Evolutionary conservation across 2,888 invertebrate genomes (phyloP).

Genomic region (Drosophila affinis): DNA sequence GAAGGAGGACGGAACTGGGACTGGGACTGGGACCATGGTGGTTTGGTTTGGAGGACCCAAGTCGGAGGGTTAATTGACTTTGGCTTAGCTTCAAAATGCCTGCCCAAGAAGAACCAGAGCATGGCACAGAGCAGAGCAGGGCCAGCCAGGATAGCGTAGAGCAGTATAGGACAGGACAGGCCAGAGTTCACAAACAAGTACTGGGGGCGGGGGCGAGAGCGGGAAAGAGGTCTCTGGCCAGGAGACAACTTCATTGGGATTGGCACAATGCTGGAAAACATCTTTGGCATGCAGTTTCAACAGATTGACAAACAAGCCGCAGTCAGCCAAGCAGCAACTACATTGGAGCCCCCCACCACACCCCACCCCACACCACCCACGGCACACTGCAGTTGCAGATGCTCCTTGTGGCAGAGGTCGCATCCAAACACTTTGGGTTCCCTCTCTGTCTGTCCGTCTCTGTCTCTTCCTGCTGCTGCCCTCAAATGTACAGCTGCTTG

Average conservation of each 20-base stretch:
- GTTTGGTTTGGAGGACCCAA: not conserved
- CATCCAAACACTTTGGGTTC: not conserved
- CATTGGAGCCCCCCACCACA: conserved; percentile 50
- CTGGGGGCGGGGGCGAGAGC: not conserved
- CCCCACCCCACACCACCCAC: not conserved
- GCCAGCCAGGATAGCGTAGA: not conserved
- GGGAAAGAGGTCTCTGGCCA: not conserved
- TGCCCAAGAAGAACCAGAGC: conserved; percentile 19
- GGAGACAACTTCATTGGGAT: conserved; percentile 68
- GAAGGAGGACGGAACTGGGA: not conserved
- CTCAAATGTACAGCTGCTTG: conserved; percentile 32
- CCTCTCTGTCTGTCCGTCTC: conserved; percentile 9
- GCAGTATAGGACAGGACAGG: conserved; percentile 16
- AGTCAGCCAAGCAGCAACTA: conserved; percentile 74
- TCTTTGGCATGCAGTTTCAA: conserved; percentile 68
- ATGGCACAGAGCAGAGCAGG: not conserved
- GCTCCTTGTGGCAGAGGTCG: conserved; percentile 6
- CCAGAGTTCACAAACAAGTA: conserved; percentile 35
- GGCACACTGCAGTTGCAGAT: not conserved
- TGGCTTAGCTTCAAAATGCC: conserved; percentile 30
- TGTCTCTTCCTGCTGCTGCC: conserved; percentile 7
- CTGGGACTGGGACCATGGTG: not conserved
- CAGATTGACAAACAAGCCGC: conserved; percentile 79
- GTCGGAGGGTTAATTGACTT: conserved; percentile 42
- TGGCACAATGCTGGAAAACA: conserved; percentile 63